Evolutionary conservation across 1,140 invertebrate species (phyloP).

Genomic region (Cephus cinctus): DNA sequence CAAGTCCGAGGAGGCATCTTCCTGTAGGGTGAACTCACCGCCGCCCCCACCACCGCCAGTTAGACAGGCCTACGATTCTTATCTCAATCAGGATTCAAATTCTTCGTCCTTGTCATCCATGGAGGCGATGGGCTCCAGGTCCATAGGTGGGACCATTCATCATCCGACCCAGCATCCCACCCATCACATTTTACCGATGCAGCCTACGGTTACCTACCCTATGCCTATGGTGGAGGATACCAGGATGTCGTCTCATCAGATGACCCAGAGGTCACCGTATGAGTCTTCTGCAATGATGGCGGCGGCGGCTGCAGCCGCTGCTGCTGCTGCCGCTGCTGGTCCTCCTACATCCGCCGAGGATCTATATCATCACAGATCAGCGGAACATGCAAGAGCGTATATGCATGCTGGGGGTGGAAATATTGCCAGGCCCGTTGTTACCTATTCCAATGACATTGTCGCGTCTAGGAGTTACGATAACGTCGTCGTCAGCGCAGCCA

Average conservation of each 20-base stretch:
- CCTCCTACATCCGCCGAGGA: conserved; percentile 47
- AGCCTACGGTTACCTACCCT: conserved; percentile 46
- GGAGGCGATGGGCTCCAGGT: conserved; percentile 64
- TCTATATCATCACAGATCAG: conserved; percentile 47
- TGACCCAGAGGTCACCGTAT: conserved; percentile 66
- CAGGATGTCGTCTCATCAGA: conserved; percentile 55
- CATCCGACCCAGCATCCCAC: conserved; percentile 48
- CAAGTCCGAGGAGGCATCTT: conserved; percentile 59
- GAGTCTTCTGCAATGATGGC: conserved; percentile 60
- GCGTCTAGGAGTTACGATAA: conserved; percentile 62
- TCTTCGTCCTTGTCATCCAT: conserved; percentile 72
- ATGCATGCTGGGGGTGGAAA: conserved; percentile 47
- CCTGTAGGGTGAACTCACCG: conserved; percentile 50
- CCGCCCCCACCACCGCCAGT: conserved; percentile 54
- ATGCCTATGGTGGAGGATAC: conserved; percentile 55
- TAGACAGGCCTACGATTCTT: conserved; percentile 60
- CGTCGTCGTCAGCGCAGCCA: conserved; percentile 54
- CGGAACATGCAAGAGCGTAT: conserved; percentile 48
- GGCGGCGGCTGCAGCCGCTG: conserved; percentile 30
- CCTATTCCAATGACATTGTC: conserved; percentile 61
- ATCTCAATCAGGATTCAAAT: conserved; percentile 69
- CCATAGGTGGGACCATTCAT: conserved; percentile 47
- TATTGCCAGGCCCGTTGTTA: conserved; percentile 63
- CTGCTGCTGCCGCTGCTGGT: conserved; percentile 34
- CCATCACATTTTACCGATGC: conserved; percentile 51